Evolutionary conservation across 2,888 invertebrate genomes (phyloP).

Genomic region (Malthinus seriepunctatus): DNA sequence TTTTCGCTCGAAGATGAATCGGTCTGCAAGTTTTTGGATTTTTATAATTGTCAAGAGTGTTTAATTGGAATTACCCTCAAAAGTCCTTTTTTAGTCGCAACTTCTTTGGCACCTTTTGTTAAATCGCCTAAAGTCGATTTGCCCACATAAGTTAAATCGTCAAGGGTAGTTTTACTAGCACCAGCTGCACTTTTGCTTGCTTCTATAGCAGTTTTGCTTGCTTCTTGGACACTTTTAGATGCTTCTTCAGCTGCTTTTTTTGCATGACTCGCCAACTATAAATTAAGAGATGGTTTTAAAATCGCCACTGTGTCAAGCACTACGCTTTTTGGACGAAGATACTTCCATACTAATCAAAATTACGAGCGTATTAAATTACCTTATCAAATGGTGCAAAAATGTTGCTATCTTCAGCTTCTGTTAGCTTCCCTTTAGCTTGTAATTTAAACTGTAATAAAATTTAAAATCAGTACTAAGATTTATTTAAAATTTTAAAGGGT

Average conservation of each 20-base stretch:
- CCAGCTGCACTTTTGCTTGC: slow-evolving; percentile 87
- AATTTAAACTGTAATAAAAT: slow-evolving; percentile 58
- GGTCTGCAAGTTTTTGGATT: slow-evolving; percentile 34
- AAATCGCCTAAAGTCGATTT: slow-evolving; percentile 87
- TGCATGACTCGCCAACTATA: slow-evolving; percentile 80
- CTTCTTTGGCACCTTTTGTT: slow-evolving; percentile 90
- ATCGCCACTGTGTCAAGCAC: no score
- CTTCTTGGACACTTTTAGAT: slow-evolving; percentile 80
- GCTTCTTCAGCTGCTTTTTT: slow-evolving; percentile 86
- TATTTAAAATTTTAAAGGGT: background rate
- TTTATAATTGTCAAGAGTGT: background rate
- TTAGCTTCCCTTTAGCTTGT: slow-evolving; percentile 62
- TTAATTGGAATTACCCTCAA: slow-evolving; percentile 63
- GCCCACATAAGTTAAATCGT: slow-evolving; percentile 87
- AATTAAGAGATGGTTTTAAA: slow-evolving; percentile 20
- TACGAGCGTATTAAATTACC: slow-evolving; percentile 64
- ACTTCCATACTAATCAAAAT: no score
- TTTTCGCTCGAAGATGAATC: slow-evolving; percentile 47
- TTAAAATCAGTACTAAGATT: background rate
- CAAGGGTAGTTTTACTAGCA: slow-evolving; percentile 84
- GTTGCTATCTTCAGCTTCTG: slow-evolving; percentile 74
- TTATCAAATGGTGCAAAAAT: slow-evolving; percentile 81
- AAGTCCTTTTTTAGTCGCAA: slow-evolving; percentile 81
- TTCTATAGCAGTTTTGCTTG: slow-evolving; percentile 81
- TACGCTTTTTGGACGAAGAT: no score